Conservation (phyloP, 2,888 invertebrate genomes). For the Tenodera sinensis region DNA sequence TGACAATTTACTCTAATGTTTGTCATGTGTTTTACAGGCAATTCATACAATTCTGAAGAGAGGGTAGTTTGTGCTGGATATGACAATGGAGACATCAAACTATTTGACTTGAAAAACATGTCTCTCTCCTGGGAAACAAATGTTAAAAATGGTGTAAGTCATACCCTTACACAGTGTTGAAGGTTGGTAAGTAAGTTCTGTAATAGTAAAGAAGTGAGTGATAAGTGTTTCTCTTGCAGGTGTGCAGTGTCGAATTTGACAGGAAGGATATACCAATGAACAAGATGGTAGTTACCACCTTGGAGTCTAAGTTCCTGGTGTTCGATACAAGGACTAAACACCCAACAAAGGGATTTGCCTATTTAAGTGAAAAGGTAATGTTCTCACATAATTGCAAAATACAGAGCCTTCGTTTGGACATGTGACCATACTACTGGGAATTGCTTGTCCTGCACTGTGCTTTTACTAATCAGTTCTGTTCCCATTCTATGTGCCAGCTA, state of each 20-base stretch:
- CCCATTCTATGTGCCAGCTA: no score
- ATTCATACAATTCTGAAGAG: constrained; percentile 83
- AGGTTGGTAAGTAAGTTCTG: no score
- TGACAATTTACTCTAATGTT: no score
- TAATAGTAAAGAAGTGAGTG: neutral
- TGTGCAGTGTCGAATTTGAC: constrained; percentile 87
- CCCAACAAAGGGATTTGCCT: constrained; percentile 79
- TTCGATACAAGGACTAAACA: constrained; percentile 88
- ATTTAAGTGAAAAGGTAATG: constrained; percentile 53
- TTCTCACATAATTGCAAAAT: no score
- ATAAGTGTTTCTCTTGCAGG: constrained; percentile 42
- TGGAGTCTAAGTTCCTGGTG: constrained; percentile 86
- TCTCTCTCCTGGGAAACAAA: constrained; percentile 86
- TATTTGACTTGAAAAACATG: constrained; percentile 86
- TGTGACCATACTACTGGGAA: neutral
- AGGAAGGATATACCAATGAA: constrained; percentile 93
- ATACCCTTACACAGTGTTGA: neutral
- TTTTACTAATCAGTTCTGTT: no score
- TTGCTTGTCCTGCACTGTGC: no score
- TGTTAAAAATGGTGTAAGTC: constrained; percentile 79
- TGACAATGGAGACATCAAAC: constrained; percentile 93
- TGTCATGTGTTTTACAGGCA: constrained; percentile 48
- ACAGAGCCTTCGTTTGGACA: neutral
- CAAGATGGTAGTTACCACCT: constrained; percentile 84
- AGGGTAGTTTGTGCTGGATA: constrained; percentile 87